Evolutionary conservation across 2,113 vertebrate species (phyloP).

Genomic region (Chloebia gouldiae): DNA sequence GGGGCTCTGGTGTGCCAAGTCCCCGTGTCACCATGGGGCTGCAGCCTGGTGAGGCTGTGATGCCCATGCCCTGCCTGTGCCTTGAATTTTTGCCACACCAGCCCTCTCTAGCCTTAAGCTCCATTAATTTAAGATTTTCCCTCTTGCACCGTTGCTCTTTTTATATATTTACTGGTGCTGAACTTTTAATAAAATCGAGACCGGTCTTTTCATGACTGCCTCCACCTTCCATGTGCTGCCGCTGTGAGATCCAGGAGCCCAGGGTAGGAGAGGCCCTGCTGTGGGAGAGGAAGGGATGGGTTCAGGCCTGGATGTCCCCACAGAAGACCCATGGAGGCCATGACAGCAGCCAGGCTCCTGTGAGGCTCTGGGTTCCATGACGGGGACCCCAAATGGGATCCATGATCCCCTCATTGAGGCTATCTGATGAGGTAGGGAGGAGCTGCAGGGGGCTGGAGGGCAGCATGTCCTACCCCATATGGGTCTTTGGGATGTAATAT

Average conservation of each 20-base stretch:
- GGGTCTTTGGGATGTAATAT: not conserved
- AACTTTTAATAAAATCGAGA: conserved; percentile 49
- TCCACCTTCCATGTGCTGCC: not conserved
- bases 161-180: conserved; percentile 7
- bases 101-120: conserved; percentile 18
- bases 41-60: not conserved
- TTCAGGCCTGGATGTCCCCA: not conserved
- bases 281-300: not conserved
- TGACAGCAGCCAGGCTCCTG: not conserved
- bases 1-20: rapidly evolving
- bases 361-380: not conserved
- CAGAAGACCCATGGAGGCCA: not conserved
- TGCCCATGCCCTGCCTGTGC: rapidly evolving
- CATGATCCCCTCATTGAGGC: not conserved
- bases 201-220: not conserved
- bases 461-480: rapidly evolving
- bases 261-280: not conserved
- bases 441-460: not conserved
- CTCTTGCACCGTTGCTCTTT: not conserved
- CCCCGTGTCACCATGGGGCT: rapidly evolving
- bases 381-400: not conserved
- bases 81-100: not conserved
- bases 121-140: conserved; percentile 54
- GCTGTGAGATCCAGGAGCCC: rapidly evolving
- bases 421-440: not conserved